Percentiles rank a stretch among this genome's conserved stretches.
Evolutionary conservation across 2,888 invertebrate genomes (phyloP).

Genomic region (Chaetoderma sp.): DNA sequence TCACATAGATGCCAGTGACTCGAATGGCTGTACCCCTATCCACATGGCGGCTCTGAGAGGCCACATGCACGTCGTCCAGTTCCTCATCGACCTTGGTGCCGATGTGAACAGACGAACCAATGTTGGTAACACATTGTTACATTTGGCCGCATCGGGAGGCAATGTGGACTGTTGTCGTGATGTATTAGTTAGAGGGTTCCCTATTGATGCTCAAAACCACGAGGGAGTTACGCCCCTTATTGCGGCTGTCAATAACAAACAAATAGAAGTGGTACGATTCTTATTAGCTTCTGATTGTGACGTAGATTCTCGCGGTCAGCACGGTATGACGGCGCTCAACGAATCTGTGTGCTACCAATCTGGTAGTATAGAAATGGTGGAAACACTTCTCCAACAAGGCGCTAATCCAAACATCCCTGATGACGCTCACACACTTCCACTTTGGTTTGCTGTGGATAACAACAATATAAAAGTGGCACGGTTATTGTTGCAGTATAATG

Average conservation of each 20-base stretch:
- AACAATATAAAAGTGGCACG: slow-evolving; percentile 48
- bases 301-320: slow-evolving; percentile 46
- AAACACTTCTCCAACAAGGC: slow-evolving; percentile 53
- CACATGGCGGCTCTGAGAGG: slow-evolving; percentile 62
- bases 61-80: slow-evolving; percentile 48
- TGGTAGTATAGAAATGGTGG: slow-evolving; percentile 56
- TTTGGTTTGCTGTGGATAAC: slow-evolving; percentile 65
- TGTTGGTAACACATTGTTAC: slow-evolving; percentile 54
- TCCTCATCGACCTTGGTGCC: slow-evolving; percentile 52
- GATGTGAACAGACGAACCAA: slow-evolving; percentile 48
- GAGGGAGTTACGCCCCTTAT: slow-evolving; percentile 59
- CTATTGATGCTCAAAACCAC: slow-evolving; percentile 50
- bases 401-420: slow-evolving; percentile 61
- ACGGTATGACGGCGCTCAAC: slow-evolving; percentile 64
- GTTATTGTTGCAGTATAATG: slow-evolving; percentile 80
- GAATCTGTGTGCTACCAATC: slow-evolving; percentile 59
- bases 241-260: slow-evolving; percentile 53
- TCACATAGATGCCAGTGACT: slow-evolving; percentile 55
- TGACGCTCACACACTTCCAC: slow-evolving; percentile 60
- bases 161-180: slow-evolving; percentile 52
- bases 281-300: slow-evolving; percentile 55
- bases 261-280: slow-evolving; percentile 46
- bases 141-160: slow-evolving; percentile 60
- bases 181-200: slow-evolving; percentile 44
- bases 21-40: slow-evolving; percentile 58